Base-by-base conservation (phyloP, 2,888 invertebrate species). In the Lamellibrachia satsuma region DNA sequence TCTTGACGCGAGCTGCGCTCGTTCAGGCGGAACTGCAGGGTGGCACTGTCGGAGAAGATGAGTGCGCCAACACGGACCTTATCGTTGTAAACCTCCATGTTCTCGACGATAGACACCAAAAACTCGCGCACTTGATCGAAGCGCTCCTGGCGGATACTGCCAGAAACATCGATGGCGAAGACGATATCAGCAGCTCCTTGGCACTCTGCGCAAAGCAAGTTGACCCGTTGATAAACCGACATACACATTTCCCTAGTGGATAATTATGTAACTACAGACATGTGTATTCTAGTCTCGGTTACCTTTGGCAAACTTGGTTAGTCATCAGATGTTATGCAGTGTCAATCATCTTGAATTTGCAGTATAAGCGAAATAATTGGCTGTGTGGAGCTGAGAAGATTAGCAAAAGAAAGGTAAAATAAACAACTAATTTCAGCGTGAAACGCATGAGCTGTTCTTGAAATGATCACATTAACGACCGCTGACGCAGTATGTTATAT, bases 171-270 rank as follows among this genome's bases (percentile, higher is more conserved):
- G 52, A 92, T 55, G 15, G 90, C 75, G 52, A 92, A 60, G n/a
- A 75, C 92, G 39, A 92, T 94, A 93, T 96, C 95, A 11, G 95
- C 95, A 75, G 94, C 94, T 15, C 95, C 94, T 3, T 94, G 93
- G 93, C 96, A 96, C 22, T 94, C 96, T 95, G 93, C n/a, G 52
- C 9, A 11, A 39, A 9, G 55, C 11, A 39, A 75, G 60, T 51
- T 92, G 91, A 91, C 75, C 22, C 75, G 6, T 15, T 75, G n/a
- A 75, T 22, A 75, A 22, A 75, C 22, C n/a, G 75, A 0, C 22
- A 75, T 1, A 75, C 22, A 15, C 75, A 75, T 15, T 75, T 75
- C 75, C 6, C 15, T 22, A 2, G 75, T 22, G 75, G 75, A 75
- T 22, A 75, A 11, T 15, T 75, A 15, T 15, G 15, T 75, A 4